Base-by-base conservation (phyloP, 1,140 invertebrate genomes). In the Pseudomyrmex gracilis region DNA sequence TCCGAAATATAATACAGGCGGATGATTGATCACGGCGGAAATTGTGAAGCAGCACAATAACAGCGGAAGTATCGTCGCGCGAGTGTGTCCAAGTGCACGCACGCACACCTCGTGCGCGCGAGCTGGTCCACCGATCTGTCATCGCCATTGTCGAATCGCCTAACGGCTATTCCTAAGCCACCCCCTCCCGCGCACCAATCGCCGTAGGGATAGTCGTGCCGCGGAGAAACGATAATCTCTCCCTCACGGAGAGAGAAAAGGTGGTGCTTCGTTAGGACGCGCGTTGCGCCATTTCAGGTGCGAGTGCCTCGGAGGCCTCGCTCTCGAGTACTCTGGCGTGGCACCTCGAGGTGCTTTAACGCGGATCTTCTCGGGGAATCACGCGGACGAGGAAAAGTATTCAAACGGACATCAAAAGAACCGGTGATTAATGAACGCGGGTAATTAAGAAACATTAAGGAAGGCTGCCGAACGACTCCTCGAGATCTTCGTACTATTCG, bases 71-170 rank as follows among this genome's bases (percentile, higher is more conserved):
- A 63, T 74, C 58, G 78, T 61, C 34, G 34, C 49, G 49, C 49
- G 24, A 68, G 15, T 47, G 58, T 76, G 57, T 74, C 71, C 17
- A 63, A 63, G 57, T 63, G 71, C 71, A 74, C 34, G 71, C 34
- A 43, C 47, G 71, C 71, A 74, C 34, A 55, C 34, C 55, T 77
- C 53, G 60, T 67, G 70, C 68, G 34, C 34, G 34, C 34, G 34
- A 70, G 64, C 77, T 66, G 70, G 58, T 86, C 61, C 61, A 45
- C 53, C 71, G 47, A 71, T 77, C 84, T 57, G 51, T 86, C 61
- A 83, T 87, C 85, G 85, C 85, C 85, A 87, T 87, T 87, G 73
- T 61, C 80, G 78, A 76, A 78, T 53, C 61, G 51, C 45, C 76
- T 60, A 58, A 66, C 68, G 17, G 45, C 12, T 34, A 34, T 34